Evolutionary conservation across 2,888 invertebrate genomes (phyloP), one percentile per base, ranked within the genome.

Genomic region (Plusia festucae): DNA sequence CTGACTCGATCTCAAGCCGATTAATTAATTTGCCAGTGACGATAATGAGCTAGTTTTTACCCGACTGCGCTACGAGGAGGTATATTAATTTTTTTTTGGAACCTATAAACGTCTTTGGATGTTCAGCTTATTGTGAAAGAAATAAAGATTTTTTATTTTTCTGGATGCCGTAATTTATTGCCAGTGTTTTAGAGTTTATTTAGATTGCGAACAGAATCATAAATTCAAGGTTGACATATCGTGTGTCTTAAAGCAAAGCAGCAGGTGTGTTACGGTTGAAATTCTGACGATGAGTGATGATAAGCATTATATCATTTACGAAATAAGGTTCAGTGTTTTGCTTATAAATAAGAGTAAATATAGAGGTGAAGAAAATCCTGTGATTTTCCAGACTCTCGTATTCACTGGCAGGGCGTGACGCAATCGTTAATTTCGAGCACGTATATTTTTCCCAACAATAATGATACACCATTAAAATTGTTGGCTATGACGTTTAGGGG

Each of bases 261-360:
- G 54, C 66, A 69, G 66, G 30, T 69, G 72, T 76, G 61, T 60
- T 65, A 52, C 22, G 13, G 46, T 60, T 60, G 22, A 55, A 20
- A 59, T 65, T 66, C 65, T 65, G 30, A 78, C 51, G 18, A 30
- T 16, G 15, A 46, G 40, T 46, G 53, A 24, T 16, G 61, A 65
- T 54, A 52, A 40, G 20, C 22, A 53, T 27, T 24, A 9, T 20
- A 34, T 55, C 11, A 15, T 40, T 16, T 55, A 52, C 20, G 49
- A 18, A 52, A 30, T 27, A 53, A 18, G 11, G 46, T 49, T 49
- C 46, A 20, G 20, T 18, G 20, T 18, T 46, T 46, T 18, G 18
- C 20, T 20, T 49, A 49, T 18, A n/a, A n/a, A n/a, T 18, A 20
- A 18, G 18, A 11, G 46, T 49, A 46, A 16, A 18, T 46, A 16